phyloP scores from a whole-genome alignment of 2,888 invertebrate species.

The Ganaspis brasiliensis region DNA sequence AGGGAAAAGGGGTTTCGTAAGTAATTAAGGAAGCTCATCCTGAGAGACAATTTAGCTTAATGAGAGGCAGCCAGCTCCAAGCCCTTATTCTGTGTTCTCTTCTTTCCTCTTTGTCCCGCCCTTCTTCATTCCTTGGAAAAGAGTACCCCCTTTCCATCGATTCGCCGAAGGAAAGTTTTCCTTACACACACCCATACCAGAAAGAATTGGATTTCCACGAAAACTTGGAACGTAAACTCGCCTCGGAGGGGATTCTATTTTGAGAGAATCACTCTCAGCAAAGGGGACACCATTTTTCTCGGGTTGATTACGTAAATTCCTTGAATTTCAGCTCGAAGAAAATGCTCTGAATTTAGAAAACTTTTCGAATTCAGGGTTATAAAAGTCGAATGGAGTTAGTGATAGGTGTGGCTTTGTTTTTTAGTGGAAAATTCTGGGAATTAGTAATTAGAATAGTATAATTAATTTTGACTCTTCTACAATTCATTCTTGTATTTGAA shows the following conservation, averaged over 20 bases:
- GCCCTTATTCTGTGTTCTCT: constrained; percentile 57
- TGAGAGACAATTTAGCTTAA: constrained; percentile 79
- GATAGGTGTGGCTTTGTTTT: background rate
- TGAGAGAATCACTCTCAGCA: constrained; percentile 24
- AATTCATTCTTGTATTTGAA: too few species aligned
- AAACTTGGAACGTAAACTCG: constrained; percentile 41
- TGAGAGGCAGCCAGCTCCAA: constrained; percentile 74
- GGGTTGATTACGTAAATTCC: constrained; percentile 33
- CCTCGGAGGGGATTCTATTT: constrained; percentile 32
- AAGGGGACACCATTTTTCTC: constrained; percentile 27
- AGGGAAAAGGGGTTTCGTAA: constrained; percentile 53
- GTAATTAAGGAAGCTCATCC: constrained; percentile 80
- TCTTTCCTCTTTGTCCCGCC: constrained; percentile 54
- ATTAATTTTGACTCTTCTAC: too few species aligned
- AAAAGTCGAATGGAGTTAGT: too few species aligned
- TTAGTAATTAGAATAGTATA: too few species aligned
- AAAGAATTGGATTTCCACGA: constrained; percentile 43
- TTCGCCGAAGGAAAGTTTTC: constrained; percentile 31
- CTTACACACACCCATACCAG: constrained; percentile 16
- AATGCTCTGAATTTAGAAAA: background rate
- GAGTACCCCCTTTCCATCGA: constrained; percentile 46
- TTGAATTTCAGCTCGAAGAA: background rate
- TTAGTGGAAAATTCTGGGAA: background rate
- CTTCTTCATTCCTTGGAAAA: constrained; percentile 50
- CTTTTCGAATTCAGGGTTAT: background rate